Conservation (phyloP, 2,113 vertebrate genomes). For the Oceanodroma tethys region DNA sequence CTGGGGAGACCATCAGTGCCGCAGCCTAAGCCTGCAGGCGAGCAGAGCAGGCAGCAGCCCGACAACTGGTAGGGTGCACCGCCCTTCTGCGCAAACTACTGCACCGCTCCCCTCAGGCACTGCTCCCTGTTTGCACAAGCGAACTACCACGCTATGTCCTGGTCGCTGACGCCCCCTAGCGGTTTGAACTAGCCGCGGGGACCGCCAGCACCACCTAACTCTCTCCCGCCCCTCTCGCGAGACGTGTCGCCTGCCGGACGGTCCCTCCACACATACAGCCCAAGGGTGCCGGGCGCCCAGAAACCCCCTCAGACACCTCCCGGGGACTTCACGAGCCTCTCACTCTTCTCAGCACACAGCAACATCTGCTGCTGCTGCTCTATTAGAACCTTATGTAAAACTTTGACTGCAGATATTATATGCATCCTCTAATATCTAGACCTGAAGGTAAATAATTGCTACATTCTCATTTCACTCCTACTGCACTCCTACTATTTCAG, state of each 20-base stretch:
- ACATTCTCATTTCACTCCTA: background rate
- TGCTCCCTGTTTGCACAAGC: background rate
- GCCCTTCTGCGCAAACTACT: background rate
- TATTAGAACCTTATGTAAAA: background rate
- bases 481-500: background rate
- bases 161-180: background rate
- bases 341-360: background rate
- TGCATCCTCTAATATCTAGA: background rate
- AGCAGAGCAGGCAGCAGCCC: background rate
- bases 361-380: background rate
- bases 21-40: background rate
- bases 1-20: background rate
- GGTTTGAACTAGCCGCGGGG: background rate
- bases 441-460: background rate
- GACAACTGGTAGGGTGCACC: too few relatives aligned
- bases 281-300: background rate
- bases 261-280: background rate
- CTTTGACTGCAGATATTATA: background rate
- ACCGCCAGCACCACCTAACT: background rate
- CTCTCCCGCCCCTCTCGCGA: background rate
- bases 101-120: background rate
- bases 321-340: background rate
- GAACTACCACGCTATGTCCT: background rate
- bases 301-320: background rate
- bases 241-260: background rate